Base-by-base conservation (phyloP, 2,797 vertebrate species). In the Pangasius djambal region DNA sequence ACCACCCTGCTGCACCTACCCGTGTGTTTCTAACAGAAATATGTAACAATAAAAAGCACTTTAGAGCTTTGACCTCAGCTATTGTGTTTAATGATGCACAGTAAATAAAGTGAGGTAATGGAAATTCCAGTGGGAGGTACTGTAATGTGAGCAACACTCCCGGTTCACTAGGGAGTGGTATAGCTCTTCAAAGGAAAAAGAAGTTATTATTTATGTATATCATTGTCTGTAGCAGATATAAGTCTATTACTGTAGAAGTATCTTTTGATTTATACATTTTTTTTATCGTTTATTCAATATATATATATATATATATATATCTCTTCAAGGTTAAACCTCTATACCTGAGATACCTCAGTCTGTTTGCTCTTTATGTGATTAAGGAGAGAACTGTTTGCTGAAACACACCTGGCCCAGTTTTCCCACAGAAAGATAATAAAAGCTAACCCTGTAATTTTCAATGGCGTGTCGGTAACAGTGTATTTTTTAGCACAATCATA, bases 41-140 rank as follows among this genome's bases (percentile, higher is more conserved):
- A 8, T 20, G 34, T 34, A 74, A 63, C 79, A 83, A 15, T 67
- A 57, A n/a, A 57, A 67, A 57, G 48, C 20, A 57, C 4, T 40
- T 74, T n/a, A 4, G 31, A 67, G 74, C 72, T 50, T 67, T 79
- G 74, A 79, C 63, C 63, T 34, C 25, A 79, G 37, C 69, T 82
- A 86, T 34, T 86, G 77, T 74, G 9, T 61, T 48, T 63, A 50
- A 82, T 86, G 63, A 57, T 83, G 79, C 37, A 79, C 55, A 59
- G 63, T 61, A 86, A 89, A 65, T 44, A 85, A 85, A 81, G 69
- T 69, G 88, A 85, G 61, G 87, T 88, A 22, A 88, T 75, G 69
- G 87, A 83, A 83, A 31, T 79, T 86, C 74, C 75, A 70, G 16
- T 18, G 25, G 72, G 82, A 78, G 50, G 83, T 57, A 70, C 34